These are phyloP conservation scores for Spilogale gracilis DNA, from an alignment of 2,113 vertebrate species.

Conservation along the genomic window DNA sequence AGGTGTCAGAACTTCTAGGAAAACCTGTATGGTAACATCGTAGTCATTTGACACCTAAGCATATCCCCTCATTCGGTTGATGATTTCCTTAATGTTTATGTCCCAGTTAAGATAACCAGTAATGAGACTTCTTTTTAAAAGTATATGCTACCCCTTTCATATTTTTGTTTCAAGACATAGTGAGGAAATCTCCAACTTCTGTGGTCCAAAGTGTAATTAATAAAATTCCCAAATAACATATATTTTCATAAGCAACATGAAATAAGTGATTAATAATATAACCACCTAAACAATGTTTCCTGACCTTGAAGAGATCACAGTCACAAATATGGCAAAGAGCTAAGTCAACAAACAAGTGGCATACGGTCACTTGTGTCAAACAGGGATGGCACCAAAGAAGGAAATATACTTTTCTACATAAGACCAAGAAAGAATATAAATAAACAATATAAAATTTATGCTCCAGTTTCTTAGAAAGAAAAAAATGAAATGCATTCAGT, in stretches of 20 bases:
- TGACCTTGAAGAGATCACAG: neutral
- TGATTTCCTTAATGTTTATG: slow-evolving; percentile 17
- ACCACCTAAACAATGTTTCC: neutral
- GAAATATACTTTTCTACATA: neutral
- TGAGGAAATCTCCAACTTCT: neutral
- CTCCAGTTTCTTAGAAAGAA: neutral
- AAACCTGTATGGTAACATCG: neutral
- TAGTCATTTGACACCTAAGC: neutral
- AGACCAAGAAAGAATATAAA: neutral
- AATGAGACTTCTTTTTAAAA: neutral
- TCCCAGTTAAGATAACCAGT: neutral
- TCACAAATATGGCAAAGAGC: neutral
- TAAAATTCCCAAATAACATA: neutral
- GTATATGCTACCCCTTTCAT: neutral
- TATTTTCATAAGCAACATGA: slow-evolving; percentile 2
- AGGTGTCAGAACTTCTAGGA: neutral
- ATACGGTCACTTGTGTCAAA: neutral
- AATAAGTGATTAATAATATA: neutral
- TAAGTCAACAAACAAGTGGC: neutral
- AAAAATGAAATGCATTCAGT: neutral
- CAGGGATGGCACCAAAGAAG: neutral
- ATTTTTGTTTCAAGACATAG: neutral
- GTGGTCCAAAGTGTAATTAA: neutral
- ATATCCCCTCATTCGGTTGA: neutral
- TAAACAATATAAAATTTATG: neutral